These are phyloP conservation scores for Cynopterus brachyotis DNA, from an alignment of 2,113 vertebrate genomes.

Conservation along the genomic window DNA sequence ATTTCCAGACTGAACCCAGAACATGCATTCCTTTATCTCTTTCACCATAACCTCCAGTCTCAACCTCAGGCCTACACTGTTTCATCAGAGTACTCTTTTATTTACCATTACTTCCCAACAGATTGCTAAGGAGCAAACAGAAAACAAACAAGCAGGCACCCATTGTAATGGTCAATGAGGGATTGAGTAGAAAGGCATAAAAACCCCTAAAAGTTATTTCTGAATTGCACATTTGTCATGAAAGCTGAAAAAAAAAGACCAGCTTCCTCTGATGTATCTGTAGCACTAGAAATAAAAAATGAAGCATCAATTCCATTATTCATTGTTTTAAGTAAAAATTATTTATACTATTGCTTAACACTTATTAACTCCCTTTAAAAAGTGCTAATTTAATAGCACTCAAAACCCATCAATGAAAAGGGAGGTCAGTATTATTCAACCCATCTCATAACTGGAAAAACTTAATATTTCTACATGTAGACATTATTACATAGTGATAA, in stretches of 20 bases:
- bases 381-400: slow-evolving; percentile 14
- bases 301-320: slow-evolving; percentile 57
- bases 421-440: not conserved
- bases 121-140: not conserved
- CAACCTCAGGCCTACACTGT: not conserved
- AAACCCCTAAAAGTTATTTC: not conserved
- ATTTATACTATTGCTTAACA: slow-evolving; percentile 25
- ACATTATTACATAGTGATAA: not conserved
- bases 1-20: slow-evolving; percentile 26
- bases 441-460: not conserved
- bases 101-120: slow-evolving; percentile 29
- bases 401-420: slow-evolving; percentile 7
- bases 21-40: not conserved
- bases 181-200: not conserved
- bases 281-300: slow-evolving; percentile 47
- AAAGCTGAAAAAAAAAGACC: slow-evolving; percentile 19
- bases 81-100: slow-evolving; percentile 20
- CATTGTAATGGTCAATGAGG: slow-evolving; percentile 15
- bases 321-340: slow-evolving; percentile 52
- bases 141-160: not conserved
- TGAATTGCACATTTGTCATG: not conserved
- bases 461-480: not conserved
- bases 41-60: not conserved
- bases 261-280: not conserved
- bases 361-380: slow-evolving; percentile 46